Conservation (phyloP, 2,888 invertebrate species). For the Tetragnatha montana region DNA sequence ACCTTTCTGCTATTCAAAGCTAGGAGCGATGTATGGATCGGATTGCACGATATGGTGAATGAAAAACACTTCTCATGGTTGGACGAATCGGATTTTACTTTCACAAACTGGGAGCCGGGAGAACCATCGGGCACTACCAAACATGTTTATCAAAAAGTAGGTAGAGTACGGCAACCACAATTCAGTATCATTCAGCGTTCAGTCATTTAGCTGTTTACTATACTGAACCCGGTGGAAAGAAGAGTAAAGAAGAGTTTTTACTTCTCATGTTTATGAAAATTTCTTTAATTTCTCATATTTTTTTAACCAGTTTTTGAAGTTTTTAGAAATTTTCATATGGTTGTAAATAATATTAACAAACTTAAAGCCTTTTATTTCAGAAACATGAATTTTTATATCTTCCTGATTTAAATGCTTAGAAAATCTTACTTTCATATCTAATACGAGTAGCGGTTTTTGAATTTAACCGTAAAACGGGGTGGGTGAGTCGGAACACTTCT, state of each 20-base stretch:
- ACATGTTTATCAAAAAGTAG: neutral
- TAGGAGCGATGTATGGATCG: constrained; percentile 39
- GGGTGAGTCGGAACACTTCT: too few species aligned
- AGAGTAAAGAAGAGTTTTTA: too few species aligned
- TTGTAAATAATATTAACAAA: too few species aligned
- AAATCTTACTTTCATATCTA: too few species aligned
- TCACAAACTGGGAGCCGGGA: constrained; percentile 18
- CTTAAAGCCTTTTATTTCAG: too few species aligned
- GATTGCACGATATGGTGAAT: constrained; percentile 40
- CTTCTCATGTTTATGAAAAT: neutral
- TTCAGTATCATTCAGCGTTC: neutral
- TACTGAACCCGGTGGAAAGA: neutral
- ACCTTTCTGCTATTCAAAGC: constrained; percentile 21
- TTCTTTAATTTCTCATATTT: neutral
- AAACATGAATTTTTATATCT: too few species aligned
- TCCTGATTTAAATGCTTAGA: too few species aligned
- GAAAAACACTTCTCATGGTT: constrained; percentile 40
- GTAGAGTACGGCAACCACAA: neutral
- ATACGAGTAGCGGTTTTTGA: too few species aligned
- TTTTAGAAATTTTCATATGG: too few species aligned
- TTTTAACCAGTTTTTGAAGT: neutral
- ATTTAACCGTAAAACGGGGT: too few species aligned
- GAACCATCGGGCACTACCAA: constrained; percentile 21
- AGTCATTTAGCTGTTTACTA: neutral
- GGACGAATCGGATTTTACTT: constrained; percentile 24